phyloP scores from a whole-genome alignment of 2,797 vertebrate genomes.

The Lutjanus campechanus region DNA sequence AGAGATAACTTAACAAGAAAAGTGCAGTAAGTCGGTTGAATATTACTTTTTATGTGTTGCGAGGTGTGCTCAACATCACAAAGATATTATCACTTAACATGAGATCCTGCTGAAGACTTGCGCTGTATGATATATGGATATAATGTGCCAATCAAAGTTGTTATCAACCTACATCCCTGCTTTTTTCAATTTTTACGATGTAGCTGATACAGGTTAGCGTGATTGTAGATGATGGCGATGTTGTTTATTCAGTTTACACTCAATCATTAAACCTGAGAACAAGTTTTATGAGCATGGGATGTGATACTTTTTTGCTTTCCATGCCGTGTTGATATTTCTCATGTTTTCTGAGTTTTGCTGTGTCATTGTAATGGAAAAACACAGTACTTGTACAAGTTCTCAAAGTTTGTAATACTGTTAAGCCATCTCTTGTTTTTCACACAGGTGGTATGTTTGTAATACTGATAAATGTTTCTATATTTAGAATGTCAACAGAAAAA shows the following conservation, averaged over 20 bases:
- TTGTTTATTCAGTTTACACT: slow-evolving; percentile 73
- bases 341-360: slow-evolving; percentile 86
- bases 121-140: slow-evolving; percentile 72
- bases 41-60: slow-evolving; percentile 60
- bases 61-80: slow-evolving; percentile 50
- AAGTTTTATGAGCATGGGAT: slow-evolving; percentile 59
- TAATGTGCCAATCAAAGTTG: slow-evolving; percentile 75
- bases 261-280: slow-evolving; percentile 50
- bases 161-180: slow-evolving; percentile 63
- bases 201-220: slow-evolving; percentile 74
- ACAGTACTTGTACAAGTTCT: slow-evolving; percentile 84
- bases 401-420: slow-evolving; percentile 87
- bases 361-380: slow-evolving; percentile 86
- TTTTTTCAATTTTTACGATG: slow-evolving; percentile 48
- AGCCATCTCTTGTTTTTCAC: slow-evolving; percentile 87
- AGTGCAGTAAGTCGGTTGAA: slow-evolving; percentile 54
- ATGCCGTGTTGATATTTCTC: slow-evolving; percentile 77
- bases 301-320: slow-evolving; percentile 65
- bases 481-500: slow-evolving; percentile 86
- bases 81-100: slow-evolving; percentile 32
- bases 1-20: slow-evolving; percentile 38
- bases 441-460: slow-evolving; percentile 88
- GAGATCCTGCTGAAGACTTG: slow-evolving; percentile 57
- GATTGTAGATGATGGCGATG: slow-evolving; percentile 74
- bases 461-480: slow-evolving; percentile 91